A percentile compares a stretch with the other conserved stretches of the same genome.
Conservation (phyloP, 2,797 vertebrate genomes). For the Gouania willdenowi region DNA sequence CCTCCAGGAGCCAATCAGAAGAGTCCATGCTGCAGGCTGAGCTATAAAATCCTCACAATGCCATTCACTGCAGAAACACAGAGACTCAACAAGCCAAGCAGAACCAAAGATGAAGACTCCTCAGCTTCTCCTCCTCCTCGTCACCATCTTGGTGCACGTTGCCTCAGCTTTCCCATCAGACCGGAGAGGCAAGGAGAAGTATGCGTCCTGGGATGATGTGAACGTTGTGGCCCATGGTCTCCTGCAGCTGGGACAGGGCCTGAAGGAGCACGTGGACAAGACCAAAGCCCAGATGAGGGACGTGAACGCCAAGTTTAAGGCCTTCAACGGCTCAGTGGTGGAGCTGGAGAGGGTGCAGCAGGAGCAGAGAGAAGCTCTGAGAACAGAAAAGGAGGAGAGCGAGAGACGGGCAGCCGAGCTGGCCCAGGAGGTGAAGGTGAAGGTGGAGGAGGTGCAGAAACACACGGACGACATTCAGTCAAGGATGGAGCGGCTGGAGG, state of each 20-base stretch:
- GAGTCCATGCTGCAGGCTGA: constrained; percentile 15
- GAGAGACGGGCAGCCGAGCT: constrained; percentile 42
- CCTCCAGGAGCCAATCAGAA: constrained; percentile 60
- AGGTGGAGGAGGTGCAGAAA: constrained; percentile 63
- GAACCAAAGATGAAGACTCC: constrained; percentile 59
- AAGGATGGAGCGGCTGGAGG: constrained; percentile 76
- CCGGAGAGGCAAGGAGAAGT: constrained; percentile 50
- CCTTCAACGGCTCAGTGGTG: constrained; percentile 74
- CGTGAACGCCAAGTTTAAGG: constrained; percentile 71
- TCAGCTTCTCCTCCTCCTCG: constrained; percentile 50
- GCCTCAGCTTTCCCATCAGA: constrained; percentile 55
- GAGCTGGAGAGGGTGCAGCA: constrained; percentile 60
- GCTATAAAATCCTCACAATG: constrained; percentile 55
- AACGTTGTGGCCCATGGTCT: constrained; percentile 91
- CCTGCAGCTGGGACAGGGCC: constrained; percentile 90
- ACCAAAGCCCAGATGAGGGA: constrained; percentile 82
- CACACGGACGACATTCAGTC: constrained; percentile 60
- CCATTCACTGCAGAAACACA: constrained; percentile 3
- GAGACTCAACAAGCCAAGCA: background rate
- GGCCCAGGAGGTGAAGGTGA: constrained; percentile 56
- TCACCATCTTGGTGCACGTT: constrained; percentile 47
- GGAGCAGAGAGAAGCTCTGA: constrained; percentile 44
- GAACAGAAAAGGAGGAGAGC: constrained; percentile 47
- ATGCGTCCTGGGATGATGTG: constrained; percentile 90
- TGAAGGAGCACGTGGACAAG: constrained; percentile 90